Evolutionary conservation across 2,888 invertebrate genomes (phyloP).

Genomic region (Rhagonycha fulva): DNA sequence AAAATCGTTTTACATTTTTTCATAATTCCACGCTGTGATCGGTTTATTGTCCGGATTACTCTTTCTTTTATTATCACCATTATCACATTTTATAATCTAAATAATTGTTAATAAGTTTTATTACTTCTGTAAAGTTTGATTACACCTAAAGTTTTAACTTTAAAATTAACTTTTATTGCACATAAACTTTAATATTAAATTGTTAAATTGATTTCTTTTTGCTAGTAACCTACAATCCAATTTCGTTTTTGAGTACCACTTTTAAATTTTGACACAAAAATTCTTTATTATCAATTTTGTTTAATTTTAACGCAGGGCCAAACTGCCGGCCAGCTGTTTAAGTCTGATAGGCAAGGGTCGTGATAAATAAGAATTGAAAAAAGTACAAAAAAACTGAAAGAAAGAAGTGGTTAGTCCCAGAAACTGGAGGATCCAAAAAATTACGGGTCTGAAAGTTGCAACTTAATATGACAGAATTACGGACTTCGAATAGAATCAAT

Average conservation of each 20-base stretch:
- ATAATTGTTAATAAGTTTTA: not conserved
- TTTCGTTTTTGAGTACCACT: too few relatives aligned
- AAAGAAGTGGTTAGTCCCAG: too few relatives aligned
- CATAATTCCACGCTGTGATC: not conserved
- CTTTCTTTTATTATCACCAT: not conserved
- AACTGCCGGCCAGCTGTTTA: too few relatives aligned
- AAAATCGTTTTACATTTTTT: not conserved
- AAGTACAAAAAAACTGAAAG: too few relatives aligned
- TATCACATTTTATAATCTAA: not conserved
- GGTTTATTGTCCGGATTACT: not conserved
- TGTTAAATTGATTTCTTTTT: not conserved
- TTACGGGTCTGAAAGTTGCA: too few relatives aligned
- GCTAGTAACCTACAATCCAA: not conserved
- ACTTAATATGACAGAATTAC: too few relatives aligned
- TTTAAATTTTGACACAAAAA: not conserved
- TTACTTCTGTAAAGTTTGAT: not conserved
- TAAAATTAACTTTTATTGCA: not conserved
- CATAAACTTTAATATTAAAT: not conserved
- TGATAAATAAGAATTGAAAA: too few relatives aligned
- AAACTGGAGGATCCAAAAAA: too few relatives aligned
- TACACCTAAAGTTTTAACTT: not conserved
- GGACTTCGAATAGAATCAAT: too few relatives aligned
- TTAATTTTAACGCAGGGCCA: too few relatives aligned
- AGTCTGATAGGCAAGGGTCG: too few relatives aligned
- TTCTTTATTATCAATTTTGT: too few relatives aligned